These are phyloP conservation scores for Azorinus chamasolen DNA, from an alignment of 2,888 invertebrate genomes.

Conservation along the genomic window DNA sequence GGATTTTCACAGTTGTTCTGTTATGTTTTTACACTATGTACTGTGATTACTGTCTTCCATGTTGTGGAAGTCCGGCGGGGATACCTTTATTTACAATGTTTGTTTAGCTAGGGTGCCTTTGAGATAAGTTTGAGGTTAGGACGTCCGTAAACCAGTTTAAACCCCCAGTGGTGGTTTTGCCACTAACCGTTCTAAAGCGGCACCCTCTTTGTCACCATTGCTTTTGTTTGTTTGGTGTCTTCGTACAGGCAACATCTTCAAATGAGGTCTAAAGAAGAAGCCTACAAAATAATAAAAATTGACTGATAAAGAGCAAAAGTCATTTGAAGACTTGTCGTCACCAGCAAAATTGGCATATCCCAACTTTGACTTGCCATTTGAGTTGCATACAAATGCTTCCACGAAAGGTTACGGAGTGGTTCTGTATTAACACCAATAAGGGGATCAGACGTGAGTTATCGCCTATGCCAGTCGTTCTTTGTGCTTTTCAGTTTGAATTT, in stretches of 20 bases:
- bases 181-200: too few species aligned
- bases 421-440: conserved; percentile 45
- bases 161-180: too few species aligned
- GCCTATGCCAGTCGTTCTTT: conserved; percentile 51
- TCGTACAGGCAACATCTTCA: conserved; percentile 14
- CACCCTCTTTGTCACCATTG: too few species aligned
- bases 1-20: conserved; percentile 55
- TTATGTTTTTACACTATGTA: conserved; percentile 51
- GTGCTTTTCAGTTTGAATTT: conserved; percentile 6
- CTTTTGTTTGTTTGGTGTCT: too few species aligned
- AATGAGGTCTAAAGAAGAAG: conserved; percentile 2
- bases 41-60: too few species aligned
- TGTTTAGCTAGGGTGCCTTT: too few species aligned
- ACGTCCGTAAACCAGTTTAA: too few species aligned
- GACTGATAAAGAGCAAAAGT: conserved; percentile 16
- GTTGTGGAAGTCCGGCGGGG: too few species aligned
- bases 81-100: too few species aligned
- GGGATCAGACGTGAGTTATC: conserved; percentile 37
- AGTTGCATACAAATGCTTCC: conserved; percentile 53
- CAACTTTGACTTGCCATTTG: too few species aligned
- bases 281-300: conserved; percentile 25
- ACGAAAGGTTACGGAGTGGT: conserved; percentile 41
- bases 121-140: too few species aligned
- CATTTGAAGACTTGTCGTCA: conserved; percentile 32
- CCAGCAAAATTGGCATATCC: conserved; percentile 49